Evolutionary conservation across 1,140 invertebrate species (phyloP), one percentile per base, ranked within the genome.

Genomic region (Macrostomum lignano): DNA sequence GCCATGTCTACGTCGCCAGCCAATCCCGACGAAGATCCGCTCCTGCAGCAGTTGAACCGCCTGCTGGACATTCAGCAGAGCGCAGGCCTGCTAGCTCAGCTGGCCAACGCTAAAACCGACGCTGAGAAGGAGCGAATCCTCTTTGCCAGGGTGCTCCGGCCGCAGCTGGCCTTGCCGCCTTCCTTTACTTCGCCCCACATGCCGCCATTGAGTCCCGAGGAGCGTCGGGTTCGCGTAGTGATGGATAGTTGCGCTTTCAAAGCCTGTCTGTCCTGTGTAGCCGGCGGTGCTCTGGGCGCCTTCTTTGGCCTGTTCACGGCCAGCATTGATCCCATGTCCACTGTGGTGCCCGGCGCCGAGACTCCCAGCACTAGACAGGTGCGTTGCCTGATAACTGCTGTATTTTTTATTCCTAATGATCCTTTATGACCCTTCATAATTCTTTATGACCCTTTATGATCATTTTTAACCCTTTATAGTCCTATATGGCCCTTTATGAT

Each of bases 231-330:
- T 10, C 73, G 81, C 52, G 58, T 65, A 0, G 62, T 68, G 3
- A 71, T 86, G 46, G 81, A 93, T 59, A 86, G 78, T 48, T 93
- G 82, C 54, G 58, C 65, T 6, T 86, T 88, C 48, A 88, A 86
- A 62, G 70, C 76, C 17, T 44, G 69, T 0, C 72, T 81, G 51
- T 82, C 78, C 51, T 79, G 76, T 60, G 71, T 81, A 35, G 62
- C 77, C 52, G 84, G 86, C 31, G 84, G 77, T 63, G 82, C 72
- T 33, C 60, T 93, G 31, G 86, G 86, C 38, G 75, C 70, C 35
- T 79, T 71, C 2, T 72, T 96, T 44, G 86, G 86, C 40, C 56
- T 94, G 24, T 93, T 96, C 56, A 76, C 81, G 17, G 76, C 84
- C 3, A 82, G 78, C 40, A 72, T 94, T 7, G 84, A 84, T 58